Evolutionary conservation across 30 jellyfish, hydroid and myxozoan species (phyloP), one percentile per base, ranked within the genome.

Genomic region (Clytia hemisphaerica): DNA sequence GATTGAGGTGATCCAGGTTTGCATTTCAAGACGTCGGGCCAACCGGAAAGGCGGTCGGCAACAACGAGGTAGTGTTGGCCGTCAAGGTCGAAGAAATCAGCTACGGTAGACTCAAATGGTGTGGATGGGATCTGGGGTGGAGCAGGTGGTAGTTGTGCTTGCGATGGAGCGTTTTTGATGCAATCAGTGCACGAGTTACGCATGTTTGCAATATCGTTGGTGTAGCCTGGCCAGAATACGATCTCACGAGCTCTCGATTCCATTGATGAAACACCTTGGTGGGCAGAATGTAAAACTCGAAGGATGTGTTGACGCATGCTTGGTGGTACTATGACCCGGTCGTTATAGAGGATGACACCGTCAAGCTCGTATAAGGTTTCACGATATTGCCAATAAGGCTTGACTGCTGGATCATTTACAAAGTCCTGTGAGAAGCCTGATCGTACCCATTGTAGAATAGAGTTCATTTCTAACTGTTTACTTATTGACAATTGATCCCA

Each of bases 171-270:
- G 28, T 51, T 51, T 0, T 1, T 0, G 66, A 0, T 51, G 66
- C 66, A 51, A 1, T 0, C 1, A 0, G 1, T 0, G 30, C 66
- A 51, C 0, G 0, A 0, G 66, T 59, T 0, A 12, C 73, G 0
- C 19, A 1, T 59, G 0, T 1, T 0, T 16, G 16, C 21, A 59
- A 59, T 59, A 9, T 26, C 67, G 1, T 2, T 1, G 0, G 63
- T 61, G 24, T 15, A 15, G 0, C 67, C 75, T 0, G 75, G 75
- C 75, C 75, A 61, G 75, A 61, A 61, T 0, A 61, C 69, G 0
- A 37, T 61, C 22, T 9, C 40, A 18, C 61, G 61, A 0, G 75
- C 75, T 1, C 60, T 32, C 0, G 75, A 2, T 0, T 2, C 61
- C 75, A 61, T 61, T 3, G 32, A 1, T 0, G 75, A 61, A 0